phyloP scores from a whole-genome alignment of 1,140 invertebrate genomes.

The Uloborus diversus region DNA sequence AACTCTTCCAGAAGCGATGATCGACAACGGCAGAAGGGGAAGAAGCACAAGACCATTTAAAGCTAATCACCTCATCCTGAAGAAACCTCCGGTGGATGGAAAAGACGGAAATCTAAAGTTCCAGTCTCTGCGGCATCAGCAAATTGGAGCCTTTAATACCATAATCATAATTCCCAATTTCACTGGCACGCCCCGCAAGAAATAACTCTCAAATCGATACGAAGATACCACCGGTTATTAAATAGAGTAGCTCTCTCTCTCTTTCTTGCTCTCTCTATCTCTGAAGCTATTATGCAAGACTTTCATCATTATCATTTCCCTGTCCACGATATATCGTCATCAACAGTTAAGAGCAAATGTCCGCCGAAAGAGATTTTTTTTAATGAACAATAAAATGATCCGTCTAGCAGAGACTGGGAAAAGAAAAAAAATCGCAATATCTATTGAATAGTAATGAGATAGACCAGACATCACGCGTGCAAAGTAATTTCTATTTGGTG shows the following conservation, averaged over 20 bases:
- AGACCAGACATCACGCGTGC: too few relatives aligned
- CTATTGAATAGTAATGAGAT: too few relatives aligned
- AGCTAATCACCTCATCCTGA: slow-evolving; percentile 7
- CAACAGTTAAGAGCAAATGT: too few relatives aligned
- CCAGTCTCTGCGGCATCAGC: background rate
- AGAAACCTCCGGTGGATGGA: background rate
- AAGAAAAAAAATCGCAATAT: too few relatives aligned
- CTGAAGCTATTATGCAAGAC: too few relatives aligned
- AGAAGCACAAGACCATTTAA: background rate
- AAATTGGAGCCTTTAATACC: background rate
- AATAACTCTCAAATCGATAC: background rate
- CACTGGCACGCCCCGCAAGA: slow-evolving; percentile 1
- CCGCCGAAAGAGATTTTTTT: too few relatives aligned
- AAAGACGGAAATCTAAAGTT: background rate
- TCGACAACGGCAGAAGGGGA: background rate
- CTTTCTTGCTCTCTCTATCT: background rate
- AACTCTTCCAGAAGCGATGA: background rate
- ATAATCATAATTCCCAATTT: slow-evolving; percentile 9
- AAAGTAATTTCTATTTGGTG: too few relatives aligned
- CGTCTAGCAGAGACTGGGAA: too few relatives aligned
- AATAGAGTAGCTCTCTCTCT: background rate
- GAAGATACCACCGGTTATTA: background rate
- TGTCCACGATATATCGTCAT: too few relatives aligned
- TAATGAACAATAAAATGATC: too few relatives aligned
- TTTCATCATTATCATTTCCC: too few relatives aligned